phyloP scores from a whole-genome alignment of 2,113 vertebrate genomes.

The Semnornis frantzii region DNA sequence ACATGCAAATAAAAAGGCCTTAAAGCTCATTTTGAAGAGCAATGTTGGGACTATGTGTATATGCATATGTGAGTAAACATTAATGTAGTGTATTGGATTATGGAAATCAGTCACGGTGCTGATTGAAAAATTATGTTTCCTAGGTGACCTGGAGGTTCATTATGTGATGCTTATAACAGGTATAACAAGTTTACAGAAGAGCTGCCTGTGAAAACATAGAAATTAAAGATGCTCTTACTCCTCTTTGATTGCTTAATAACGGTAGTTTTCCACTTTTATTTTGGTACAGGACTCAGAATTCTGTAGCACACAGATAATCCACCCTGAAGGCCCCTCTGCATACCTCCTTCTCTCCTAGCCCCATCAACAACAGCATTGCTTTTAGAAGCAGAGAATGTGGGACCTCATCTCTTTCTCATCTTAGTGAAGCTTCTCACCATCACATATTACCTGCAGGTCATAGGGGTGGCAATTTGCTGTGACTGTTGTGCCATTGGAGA shows the following conservation, averaged over 20 bases:
- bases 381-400: neutral
- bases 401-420: neutral
- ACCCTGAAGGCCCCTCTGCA: neutral
- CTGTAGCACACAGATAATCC: neutral
- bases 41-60: neutral
- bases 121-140: neutral
- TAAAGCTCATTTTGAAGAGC: neutral
- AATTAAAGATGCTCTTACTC: neutral
- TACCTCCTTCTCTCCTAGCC: no score
- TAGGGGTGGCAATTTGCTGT: neutral
- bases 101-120: neutral
- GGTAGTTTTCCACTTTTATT: neutral
- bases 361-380: neutral
- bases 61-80: neutral
- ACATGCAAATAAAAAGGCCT: neutral
- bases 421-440: neutral
- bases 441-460: neutral
- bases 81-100: neutral
- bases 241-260: neutral
- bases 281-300: neutral
- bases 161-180: accelerated
- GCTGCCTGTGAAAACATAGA: neutral
- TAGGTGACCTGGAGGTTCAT: neutral
- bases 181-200: neutral
- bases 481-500: neutral